Evolutionary conservation across 2,797 vertebrate species (phyloP).

Genomic region (Ctenopoma multispine): DNA sequence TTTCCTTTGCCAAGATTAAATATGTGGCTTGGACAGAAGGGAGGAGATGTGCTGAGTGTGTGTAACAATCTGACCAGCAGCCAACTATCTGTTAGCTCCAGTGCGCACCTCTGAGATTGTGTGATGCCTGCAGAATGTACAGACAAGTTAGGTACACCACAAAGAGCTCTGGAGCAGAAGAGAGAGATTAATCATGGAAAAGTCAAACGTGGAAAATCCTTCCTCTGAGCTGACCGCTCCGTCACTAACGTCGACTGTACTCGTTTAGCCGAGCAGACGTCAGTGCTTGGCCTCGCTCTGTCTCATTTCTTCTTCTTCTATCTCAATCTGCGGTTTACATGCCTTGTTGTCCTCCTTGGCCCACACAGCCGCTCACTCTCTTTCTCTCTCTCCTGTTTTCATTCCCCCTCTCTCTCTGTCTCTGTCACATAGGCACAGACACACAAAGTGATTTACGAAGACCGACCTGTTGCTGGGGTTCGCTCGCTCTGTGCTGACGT

Average conservation of each 20-base stretch:
- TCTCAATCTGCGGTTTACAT: slow-evolving; percentile 36
- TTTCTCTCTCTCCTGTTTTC: slow-evolving; percentile 32
- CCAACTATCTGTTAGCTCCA: slow-evolving; percentile 49
- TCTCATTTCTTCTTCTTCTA: slow-evolving; percentile 32
- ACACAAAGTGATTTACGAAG: slow-evolving; percentile 35
- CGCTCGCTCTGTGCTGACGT: slow-evolving; percentile 57
- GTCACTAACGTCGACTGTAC: slow-evolving; percentile 20
- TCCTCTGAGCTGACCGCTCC: background rate
- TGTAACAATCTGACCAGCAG: slow-evolving; percentile 21
- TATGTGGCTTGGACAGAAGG: slow-evolving; percentile 40
- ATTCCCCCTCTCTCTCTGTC: slow-evolving; percentile 20
- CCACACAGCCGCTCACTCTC: slow-evolving; percentile 26
- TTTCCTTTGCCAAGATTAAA: slow-evolving; percentile 46
- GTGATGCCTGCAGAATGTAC: slow-evolving; percentile 54
- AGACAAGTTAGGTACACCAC: slow-evolving; percentile 55
- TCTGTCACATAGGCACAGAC: slow-evolving; percentile 17
- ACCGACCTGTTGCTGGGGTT: slow-evolving; percentile 22
- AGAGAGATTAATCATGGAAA: slow-evolving; percentile 42
- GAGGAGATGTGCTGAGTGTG: slow-evolving; percentile 53
- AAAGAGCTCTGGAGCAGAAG: slow-evolving; percentile 29
- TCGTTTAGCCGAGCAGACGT: slow-evolving; percentile 10
- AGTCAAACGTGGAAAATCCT: slow-evolving; percentile 53
- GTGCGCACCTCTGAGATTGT: slow-evolving; percentile 30
- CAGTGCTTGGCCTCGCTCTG: slow-evolving; percentile 4
- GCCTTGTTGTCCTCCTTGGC: slow-evolving; percentile 45